Conservation (phyloP, 1,140 invertebrate species). For the Penaeus japonicus region DNA sequence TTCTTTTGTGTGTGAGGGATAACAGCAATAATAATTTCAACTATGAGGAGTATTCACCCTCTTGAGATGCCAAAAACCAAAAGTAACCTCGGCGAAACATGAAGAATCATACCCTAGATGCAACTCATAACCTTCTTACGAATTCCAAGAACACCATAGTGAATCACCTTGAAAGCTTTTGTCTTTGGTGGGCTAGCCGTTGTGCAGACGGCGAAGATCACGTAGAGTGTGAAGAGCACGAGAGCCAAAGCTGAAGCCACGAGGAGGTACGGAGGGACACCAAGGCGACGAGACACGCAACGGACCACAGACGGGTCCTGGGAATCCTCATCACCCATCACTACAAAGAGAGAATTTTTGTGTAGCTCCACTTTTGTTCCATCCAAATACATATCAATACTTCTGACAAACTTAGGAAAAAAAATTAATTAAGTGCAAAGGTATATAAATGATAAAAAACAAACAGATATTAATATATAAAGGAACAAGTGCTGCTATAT, state of each 20-base stretch:
- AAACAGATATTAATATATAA: no score
- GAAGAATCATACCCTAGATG: not conserved
- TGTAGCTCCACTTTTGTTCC: not conserved
- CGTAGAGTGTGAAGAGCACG: constrained; percentile 25
- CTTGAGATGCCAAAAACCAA: no score
- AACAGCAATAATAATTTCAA: no score
- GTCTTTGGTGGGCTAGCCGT: constrained; percentile 20
- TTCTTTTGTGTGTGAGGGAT: no score
- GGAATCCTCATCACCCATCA: not conserved
- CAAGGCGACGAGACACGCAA: constrained; percentile 29
- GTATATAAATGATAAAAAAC: no score
- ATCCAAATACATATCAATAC: not conserved
- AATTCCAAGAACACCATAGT: not conserved
- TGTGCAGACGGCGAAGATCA: constrained; percentile 41
- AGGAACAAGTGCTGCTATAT: no score
- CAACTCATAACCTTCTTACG: not conserved
- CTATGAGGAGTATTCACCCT: no score
- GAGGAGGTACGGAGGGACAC: constrained; percentile 36
- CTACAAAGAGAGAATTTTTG: not conserved
- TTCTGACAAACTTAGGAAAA: no score
- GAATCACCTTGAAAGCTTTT: constrained; percentile 27
- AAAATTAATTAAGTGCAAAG: no score
- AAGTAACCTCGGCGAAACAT: not conserved
- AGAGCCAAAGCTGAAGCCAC: constrained; percentile 27
- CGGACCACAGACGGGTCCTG: constrained; percentile 23